Conservation (phyloP, 30 jellyfish, hydroid and myxozoan species). For the Aurelia aurita complex sp. Pacific region DNA sequence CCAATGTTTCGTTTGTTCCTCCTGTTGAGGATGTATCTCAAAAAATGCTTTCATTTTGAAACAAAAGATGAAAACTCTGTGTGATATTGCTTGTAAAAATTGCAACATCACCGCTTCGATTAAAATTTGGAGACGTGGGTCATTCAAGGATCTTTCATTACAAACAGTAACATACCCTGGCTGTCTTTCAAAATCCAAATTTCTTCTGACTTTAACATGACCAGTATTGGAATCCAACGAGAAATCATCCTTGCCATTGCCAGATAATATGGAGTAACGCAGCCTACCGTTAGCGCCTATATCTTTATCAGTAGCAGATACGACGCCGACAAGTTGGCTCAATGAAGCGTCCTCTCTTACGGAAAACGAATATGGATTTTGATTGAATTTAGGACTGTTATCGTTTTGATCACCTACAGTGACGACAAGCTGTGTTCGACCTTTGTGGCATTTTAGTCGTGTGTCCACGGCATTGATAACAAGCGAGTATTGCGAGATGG, state of each 20-base stretch:
- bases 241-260: constrained; percentile 49
- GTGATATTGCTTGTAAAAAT: too few species aligned
- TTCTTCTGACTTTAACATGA: constrained; percentile 25
- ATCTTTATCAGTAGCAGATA: constrained; percentile 77
- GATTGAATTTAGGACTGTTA: constrained; percentile 69
- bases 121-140: too few species aligned
- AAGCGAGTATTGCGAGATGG: constrained; percentile 48
- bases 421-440: constrained; percentile 52
- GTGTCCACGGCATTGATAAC: constrained; percentile 77
- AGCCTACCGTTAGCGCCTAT: constrained; percentile 59
- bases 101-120: too few species aligned
- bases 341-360: constrained; percentile 57
- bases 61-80: too few species aligned
- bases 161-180: constrained; percentile 7
- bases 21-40: too few species aligned
- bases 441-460: constrained; percentile 66
- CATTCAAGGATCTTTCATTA: too few species aligned
- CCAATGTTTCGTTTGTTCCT: too few species aligned
- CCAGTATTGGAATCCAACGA: constrained; percentile 55
- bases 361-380: constrained; percentile 18
- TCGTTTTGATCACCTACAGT: constrained; percentile 78
- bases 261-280: constrained; percentile 37
- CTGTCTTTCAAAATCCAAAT: constrained; percentile 51
- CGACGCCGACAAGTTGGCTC: constrained; percentile 26
- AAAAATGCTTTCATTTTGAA: too few species aligned